Evolutionary conservation across 2,888 invertebrate genomes (phyloP), one percentile per base, ranked within the genome.

Genomic region (Tethea ocularis): DNA sequence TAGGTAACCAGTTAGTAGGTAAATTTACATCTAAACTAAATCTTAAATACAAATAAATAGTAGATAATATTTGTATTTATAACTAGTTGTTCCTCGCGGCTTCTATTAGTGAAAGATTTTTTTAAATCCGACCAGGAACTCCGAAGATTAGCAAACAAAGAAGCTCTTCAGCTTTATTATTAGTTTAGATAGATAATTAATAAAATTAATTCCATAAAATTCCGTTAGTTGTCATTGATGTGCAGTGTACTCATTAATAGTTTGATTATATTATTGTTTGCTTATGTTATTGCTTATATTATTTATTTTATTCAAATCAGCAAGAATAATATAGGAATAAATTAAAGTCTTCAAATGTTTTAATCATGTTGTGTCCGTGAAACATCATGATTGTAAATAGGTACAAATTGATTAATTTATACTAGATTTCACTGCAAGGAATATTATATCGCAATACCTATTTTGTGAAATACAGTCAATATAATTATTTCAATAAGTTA

Each of bases 401-500:
- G 38, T 41, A 41, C n/a, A 41, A 41, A 41, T 41, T 41, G n/a
- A 41, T 17, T 17, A 3, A 41, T n/a, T 41, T 41, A 3, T n/a
- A 13, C 0, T 15, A n/a, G n/a, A n/a, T 4, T n/a, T 4, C 5
- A 1, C 2, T 41, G 6, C 38, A 41, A 41, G 8, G 15, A n/a
- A 7, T 6, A 17, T 41, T 15, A n/a, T 17, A 17, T 10, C 41
- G n/a, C 17, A 46, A 46, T 20, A n/a, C n/a, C n/a, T n/a, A 46
- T 46, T 46, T 46, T 7, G 41, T 41, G 17, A 4, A 0, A 13
- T 13, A 36, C 15, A 13, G 1, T 4, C 57, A 60, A 56, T 55
- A 24, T 51, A 51, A 53, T 46, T 57, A 58, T 51, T 53, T 41
- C 38, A 36, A 29, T 60, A 54, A 59, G 55, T 66, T 66, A 51